Evolutionary conservation across 2,113 vertebrate species (phyloP).

Genomic region (Zosterops hypoxanthus): DNA sequence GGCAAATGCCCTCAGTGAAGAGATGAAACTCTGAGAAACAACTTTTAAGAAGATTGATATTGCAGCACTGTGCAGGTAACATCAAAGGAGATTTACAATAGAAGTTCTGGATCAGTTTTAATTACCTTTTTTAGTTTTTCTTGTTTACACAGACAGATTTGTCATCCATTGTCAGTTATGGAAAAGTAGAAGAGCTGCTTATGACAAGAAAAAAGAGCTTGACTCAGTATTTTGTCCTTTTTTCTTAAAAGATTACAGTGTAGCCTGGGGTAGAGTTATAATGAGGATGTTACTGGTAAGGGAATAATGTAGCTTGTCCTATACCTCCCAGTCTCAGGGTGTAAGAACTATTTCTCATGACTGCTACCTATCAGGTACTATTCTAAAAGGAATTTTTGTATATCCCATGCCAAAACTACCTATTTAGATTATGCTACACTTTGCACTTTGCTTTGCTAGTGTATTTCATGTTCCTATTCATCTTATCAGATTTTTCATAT

Average conservation of each 20-base stretch:
- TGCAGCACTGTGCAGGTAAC: neutral
- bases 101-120: neutral
- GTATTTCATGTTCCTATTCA: neutral
- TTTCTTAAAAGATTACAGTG: neutral
- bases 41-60: neutral
- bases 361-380: neutral
- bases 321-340: neutral
- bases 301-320: neutral
- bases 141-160: neutral
- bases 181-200: neutral
- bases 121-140: neutral
- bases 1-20: neutral
- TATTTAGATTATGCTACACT: neutral
- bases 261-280: conserved; percentile 12
- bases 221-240: neutral
- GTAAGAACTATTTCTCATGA: neutral
- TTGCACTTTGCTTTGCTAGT: neutral
- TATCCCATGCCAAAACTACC: neutral
- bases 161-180: neutral
- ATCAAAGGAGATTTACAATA: neutral
- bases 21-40: neutral
- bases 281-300: neutral
- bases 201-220: neutral
- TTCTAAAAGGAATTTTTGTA: neutral
- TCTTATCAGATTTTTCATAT: neutral